Conservation (phyloP, 2,888 invertebrate species). For the Strigamia transsilvanica region DNA sequence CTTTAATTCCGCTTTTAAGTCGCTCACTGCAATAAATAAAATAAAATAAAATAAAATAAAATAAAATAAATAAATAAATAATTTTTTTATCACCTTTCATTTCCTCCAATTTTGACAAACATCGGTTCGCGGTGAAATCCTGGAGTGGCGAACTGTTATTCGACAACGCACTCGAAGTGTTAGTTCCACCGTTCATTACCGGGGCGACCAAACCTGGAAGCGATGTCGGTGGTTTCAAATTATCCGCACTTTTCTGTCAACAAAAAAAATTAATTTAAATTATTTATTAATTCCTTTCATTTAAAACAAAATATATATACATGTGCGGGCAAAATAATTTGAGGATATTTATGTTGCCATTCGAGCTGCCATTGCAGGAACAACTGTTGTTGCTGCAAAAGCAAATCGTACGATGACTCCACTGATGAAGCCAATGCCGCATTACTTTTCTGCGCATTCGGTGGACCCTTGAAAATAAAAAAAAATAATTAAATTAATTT, state of each 20-base stretch:
- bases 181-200: slow-evolving; percentile 5
- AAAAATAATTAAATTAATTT: background rate
- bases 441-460: slow-evolving; percentile 79
- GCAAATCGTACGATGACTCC: slow-evolving; percentile 88
- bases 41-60: slow-evolving; percentile 2
- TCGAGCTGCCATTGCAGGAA: slow-evolving; percentile 87
- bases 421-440: slow-evolving; percentile 60
- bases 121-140: slow-evolving; percentile 53
- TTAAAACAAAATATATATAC: background rate
- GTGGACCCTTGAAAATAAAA: slow-evolving; percentile 73
- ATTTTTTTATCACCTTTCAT: slow-evolving; percentile 73
- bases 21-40: slow-evolving; percentile 72
- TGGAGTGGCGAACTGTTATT: background rate
- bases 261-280: slow-evolving; percentile 11
- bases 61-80: too few relatives aligned
- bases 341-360: slow-evolving; percentile 81
- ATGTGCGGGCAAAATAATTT: slow-evolving; percentile 80
- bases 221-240: slow-evolving; percentile 55
- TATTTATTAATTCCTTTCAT: background rate
- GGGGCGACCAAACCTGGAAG: slow-evolving; percentile 27
- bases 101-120: slow-evolving; percentile 77
- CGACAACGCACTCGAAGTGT: background rate
- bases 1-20: slow-evolving; percentile 92
- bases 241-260: slow-evolving; percentile 54
- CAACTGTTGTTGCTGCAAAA: slow-evolving; percentile 93